Conservation (phyloP, 1,140 invertebrate genomes). For the Ostrea denselamellosa region DNA sequence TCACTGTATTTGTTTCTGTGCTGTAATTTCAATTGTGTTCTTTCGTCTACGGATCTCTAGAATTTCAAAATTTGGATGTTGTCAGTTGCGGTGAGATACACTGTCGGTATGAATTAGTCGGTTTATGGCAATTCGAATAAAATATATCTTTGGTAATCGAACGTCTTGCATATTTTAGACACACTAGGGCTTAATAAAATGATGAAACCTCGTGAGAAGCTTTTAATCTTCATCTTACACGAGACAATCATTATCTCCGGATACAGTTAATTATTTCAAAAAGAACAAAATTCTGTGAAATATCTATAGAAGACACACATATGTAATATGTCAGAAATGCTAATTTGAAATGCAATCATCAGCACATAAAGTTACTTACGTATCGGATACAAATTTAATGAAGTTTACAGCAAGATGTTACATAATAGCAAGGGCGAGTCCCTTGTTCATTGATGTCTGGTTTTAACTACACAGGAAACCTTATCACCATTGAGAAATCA, state of each 20-base stretch:
- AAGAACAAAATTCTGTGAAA: no score
- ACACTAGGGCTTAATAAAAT: not conserved
- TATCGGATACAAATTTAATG: not conserved
- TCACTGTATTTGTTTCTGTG: no score
- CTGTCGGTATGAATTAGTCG: no score
- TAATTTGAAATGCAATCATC: not conserved
- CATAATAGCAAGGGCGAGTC: not conserved
- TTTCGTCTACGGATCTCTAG: no score
- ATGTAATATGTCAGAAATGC: not conserved
- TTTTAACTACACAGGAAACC: not conserved
- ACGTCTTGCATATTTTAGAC: not conserved
- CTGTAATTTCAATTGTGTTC: no score
- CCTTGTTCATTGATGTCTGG: constrained; percentile 17
- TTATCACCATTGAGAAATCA: constrained; percentile 13
- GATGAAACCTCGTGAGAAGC: not conserved
- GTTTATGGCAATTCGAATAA: no score
- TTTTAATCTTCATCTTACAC: not conserved
- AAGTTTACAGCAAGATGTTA: not conserved
- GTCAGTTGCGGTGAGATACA: no score
- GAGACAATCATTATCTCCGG: not conserved
- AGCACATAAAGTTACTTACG: not conserved
- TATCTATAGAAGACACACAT: not conserved
- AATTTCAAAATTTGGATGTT: no score
- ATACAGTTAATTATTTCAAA: not conserved
- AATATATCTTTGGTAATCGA: not conserved